Percentiles rank a stretch among this genome's conserved stretches.
Conservation (phyloP, 2,888 invertebrate species). For the Drosophila setosimentum region DNA sequence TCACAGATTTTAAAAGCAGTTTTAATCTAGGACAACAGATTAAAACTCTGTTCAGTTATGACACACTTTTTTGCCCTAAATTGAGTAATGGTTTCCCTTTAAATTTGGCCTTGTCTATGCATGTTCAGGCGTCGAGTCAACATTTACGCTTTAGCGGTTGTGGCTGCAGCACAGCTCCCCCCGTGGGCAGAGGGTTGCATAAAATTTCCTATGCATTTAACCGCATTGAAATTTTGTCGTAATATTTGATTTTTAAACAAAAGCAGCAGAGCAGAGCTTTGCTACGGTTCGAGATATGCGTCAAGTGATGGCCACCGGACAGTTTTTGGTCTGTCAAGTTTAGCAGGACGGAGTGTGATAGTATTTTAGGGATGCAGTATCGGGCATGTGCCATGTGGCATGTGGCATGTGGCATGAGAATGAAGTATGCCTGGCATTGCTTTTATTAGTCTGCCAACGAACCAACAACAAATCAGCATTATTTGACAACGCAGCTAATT, state of each 20-base stretch:
- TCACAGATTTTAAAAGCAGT: neutral
- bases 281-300: constrained; percentile 48
- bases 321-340: constrained; percentile 40
- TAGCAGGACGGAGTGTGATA: constrained; percentile 1
- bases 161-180: constrained; percentile 29
- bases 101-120: constrained; percentile 13
- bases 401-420: constrained; percentile 8
- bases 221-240: constrained; percentile 79
- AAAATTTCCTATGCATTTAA: constrained; percentile 79
- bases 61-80: neutral
- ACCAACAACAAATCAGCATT: constrained; percentile 80
- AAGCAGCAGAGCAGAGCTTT: constrained; percentile 35
- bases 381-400: neutral
- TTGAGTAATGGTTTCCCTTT: neutral
- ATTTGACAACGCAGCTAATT: constrained; percentile 80
- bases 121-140: constrained; percentile 61
- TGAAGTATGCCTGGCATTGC: constrained; percentile 31
- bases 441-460: constrained; percentile 77
- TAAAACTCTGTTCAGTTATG: neutral
- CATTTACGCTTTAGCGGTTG: constrained; percentile 79
- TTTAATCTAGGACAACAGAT: neutral
- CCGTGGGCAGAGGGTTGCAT: constrained; percentile 24
- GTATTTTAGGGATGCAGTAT: neutral
- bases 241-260: constrained; percentile 80
- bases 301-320: constrained; percentile 49